phyloP scores from a whole-genome alignment of 2,888 invertebrate species.

The Euspilapteryx auroguttella region DNA sequence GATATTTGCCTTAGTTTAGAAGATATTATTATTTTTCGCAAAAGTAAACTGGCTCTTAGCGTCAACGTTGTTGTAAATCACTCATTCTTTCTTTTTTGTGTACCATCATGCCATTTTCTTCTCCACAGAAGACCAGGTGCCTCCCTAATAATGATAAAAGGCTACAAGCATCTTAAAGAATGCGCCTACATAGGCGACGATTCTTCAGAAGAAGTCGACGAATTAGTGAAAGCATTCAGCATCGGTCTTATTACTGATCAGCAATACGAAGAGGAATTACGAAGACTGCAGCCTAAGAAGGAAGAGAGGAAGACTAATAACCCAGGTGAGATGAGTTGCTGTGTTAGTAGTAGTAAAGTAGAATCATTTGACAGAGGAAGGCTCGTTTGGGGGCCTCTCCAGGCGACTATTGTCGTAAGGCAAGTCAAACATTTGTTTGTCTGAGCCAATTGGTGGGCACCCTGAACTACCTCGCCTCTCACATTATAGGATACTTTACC shows the following conservation, averaged over 20 bases:
- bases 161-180: conserved; percentile 75
- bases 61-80: too few species aligned
- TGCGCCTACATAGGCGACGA: conserved; percentile 82
- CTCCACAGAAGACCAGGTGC: conserved; percentile 73
- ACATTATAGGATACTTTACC: neutral
- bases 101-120: too few species aligned
- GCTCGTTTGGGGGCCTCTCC: too few species aligned
- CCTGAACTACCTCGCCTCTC: neutral
- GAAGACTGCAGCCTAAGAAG: conserved; percentile 30
- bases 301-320: conserved; percentile 61
- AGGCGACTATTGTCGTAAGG: too few species aligned
- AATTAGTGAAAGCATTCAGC: conserved; percentile 52
- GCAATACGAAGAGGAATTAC: conserved; percentile 24
- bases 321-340: conserved; percentile 35
- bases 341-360: too few species aligned
- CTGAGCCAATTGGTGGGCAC: neutral
- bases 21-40: too few species aligned
- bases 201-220: conserved; percentile 75
- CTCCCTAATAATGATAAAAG: conserved; percentile 74
- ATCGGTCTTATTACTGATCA: too few species aligned
- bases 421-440: too few species aligned
- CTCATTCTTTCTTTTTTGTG: too few species aligned
- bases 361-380: too few species aligned
- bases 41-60: too few species aligned
- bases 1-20: too few species aligned